Percentiles rank a stretch among this genome's conserved stretches.
Conservation (phyloP, 2,888 invertebrate genomes). For the Eilema griseolum region DNA sequence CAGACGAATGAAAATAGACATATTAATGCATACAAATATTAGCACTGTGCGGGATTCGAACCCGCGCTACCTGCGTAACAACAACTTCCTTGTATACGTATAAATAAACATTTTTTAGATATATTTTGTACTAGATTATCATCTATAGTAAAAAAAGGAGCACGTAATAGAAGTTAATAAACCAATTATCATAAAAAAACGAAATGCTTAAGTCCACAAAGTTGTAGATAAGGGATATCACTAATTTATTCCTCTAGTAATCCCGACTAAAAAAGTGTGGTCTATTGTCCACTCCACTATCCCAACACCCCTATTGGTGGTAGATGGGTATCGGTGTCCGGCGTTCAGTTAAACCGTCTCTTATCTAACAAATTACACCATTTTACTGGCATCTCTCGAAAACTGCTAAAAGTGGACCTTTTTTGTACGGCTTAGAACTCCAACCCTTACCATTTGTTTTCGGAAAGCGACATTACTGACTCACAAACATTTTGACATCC, state of each 20-base stretch:
- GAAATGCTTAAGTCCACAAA: slow-evolving; percentile 22
- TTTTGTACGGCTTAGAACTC: slow-evolving; percentile 65
- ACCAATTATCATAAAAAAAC: not conserved
- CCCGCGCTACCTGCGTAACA: too few species aligned
- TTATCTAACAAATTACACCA: slow-evolving; percentile 82
- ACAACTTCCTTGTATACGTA: too few species aligned
- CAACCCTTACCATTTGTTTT: slow-evolving; percentile 57
- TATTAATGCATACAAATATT: too few species aligned
- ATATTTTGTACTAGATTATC: too few species aligned
- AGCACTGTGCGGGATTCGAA: too few species aligned
- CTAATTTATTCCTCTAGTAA: slow-evolving; percentile 44
- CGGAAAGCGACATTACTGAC: not conserved
- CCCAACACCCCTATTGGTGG: slow-evolving; percentile 61
- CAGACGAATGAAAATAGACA: too few species aligned
- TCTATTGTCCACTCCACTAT: slow-evolving; percentile 29
- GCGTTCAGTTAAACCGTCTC: slow-evolving; percentile 66
- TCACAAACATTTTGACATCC: not conserved
- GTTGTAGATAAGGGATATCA: slow-evolving; percentile 23
- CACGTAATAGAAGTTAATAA: not conserved
- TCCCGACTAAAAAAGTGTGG: slow-evolving; percentile 37
- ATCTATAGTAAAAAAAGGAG: not conserved
- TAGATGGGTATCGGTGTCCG: slow-evolving; percentile 71
- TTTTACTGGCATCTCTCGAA: slow-evolving; percentile 76
- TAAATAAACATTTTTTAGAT: too few species aligned
- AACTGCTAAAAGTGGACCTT: slow-evolving; percentile 71